Evolutionary conservation across 2,888 invertebrate species (phyloP).

Genomic region (Spisula solida): DNA sequence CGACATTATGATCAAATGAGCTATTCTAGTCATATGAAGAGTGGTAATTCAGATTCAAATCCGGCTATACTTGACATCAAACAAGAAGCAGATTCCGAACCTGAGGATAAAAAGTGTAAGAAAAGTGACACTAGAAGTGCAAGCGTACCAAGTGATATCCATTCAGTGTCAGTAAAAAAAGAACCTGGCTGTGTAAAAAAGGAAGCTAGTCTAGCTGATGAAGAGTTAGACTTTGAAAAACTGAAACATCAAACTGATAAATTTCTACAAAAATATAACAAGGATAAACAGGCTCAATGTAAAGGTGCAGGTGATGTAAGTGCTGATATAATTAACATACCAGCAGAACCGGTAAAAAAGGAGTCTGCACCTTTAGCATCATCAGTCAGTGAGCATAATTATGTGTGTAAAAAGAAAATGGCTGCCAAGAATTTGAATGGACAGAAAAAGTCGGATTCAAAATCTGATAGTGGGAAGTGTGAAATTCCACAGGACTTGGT

Average conservation of each 20-base stretch:
- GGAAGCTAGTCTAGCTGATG: slow-evolving; percentile 37
- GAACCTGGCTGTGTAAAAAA: slow-evolving; percentile 42
- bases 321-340: slow-evolving; percentile 19
- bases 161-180: background rate
- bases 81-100: slow-evolving; percentile 43
- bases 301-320: slow-evolving; percentile 8
- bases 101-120: slow-evolving; percentile 45
- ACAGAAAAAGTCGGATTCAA: slow-evolving; percentile 35
- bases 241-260: slow-evolving; percentile 63
- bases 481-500: slow-evolving; percentile 51
- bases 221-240: slow-evolving; percentile 63
- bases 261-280: slow-evolving; percentile 58
- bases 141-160: background rate
- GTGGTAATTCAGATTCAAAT: background rate
- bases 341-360: background rate
- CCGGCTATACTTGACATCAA: background rate
- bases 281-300: slow-evolving; percentile 33
- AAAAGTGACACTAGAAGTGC: background rate
- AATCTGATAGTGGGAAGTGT: background rate
- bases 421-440: slow-evolving; percentile 42
- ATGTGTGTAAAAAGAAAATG: slow-evolving; percentile 60
- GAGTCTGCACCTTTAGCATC: background rate
- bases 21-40: background rate
- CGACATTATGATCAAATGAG: slow-evolving; percentile 44
- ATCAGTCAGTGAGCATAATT: slow-evolving; percentile 44